Evolutionary conservation across 1,140 invertebrate genomes (phyloP).

Genomic region (Leptestheria dahalacensis): DNA sequence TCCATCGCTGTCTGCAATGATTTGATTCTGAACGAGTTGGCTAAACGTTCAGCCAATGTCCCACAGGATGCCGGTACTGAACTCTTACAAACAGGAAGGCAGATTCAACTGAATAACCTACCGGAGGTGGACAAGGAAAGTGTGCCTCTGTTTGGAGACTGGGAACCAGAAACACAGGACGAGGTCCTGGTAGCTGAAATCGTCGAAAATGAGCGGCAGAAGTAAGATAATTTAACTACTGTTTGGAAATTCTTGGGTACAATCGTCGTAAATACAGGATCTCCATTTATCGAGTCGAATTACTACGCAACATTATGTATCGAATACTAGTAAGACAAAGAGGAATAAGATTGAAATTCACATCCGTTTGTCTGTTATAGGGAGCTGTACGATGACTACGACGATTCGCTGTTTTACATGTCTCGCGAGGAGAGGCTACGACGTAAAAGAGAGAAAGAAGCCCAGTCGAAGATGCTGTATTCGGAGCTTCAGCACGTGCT

Average conservation of each 20-base stretch:
- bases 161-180: conserved; percentile 4
- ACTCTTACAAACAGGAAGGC: not conserved
- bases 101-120: not conserved
- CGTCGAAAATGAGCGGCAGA: not conserved
- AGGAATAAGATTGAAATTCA: no score
- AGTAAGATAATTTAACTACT: no score
- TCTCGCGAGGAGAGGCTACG: not conserved
- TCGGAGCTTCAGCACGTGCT: conserved; percentile 4
- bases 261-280: no score
- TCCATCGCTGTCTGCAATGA: not conserved
- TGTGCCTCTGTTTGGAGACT: not conserved
- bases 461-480: conserved; percentile 4
- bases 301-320: no score
- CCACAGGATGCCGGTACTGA: not conserved
- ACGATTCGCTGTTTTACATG: not conserved
- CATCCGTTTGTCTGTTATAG: no score
- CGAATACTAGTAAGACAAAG: no score
- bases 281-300: no score
- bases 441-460: not conserved
- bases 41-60: not conserved
- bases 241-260: no score
- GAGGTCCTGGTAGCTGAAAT: conserved; percentile 5
- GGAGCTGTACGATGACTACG: not conserved
- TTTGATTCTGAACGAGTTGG: not conserved
- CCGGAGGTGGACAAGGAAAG: not conserved